A percentile compares a stretch with the other conserved stretches of the same genome.
phyloP scores from a whole-genome alignment of 2,113 vertebrate species.

The Amphiprion ocellaris region DNA sequence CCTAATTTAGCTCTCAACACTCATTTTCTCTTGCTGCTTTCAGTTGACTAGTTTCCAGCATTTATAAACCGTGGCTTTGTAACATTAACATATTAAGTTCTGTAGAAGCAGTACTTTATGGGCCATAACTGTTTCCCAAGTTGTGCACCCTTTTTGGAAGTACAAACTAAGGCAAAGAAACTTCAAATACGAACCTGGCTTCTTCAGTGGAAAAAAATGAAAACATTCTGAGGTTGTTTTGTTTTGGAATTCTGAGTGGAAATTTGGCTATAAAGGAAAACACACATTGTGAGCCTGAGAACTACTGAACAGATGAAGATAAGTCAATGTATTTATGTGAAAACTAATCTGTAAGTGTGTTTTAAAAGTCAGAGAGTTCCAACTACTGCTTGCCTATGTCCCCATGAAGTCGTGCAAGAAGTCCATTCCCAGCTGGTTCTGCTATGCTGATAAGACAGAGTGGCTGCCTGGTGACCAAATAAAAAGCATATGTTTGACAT shows the following conservation, averaged over 20 bases:
- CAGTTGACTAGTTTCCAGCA: not conserved
- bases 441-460: constrained; percentile 67
- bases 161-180: not conserved
- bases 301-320: constrained; percentile 13
- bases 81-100: not conserved
- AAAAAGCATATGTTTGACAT: constrained; percentile 78
- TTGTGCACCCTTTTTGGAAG: not conserved
- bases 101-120: not conserved
- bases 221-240: not conserved
- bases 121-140: not conserved
- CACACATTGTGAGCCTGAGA: not conserved
- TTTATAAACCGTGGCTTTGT: not conserved
- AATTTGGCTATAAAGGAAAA: not conserved
- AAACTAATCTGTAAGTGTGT: constrained; percentile 2
- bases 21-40: not conserved
- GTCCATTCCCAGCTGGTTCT: constrained; percentile 70
- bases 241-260: not conserved
- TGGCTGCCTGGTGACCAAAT: constrained; percentile 71
- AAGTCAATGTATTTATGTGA: not conserved
- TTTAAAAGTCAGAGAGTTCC: constrained; percentile 34
- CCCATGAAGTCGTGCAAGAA: constrained; percentile 43
- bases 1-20: too few relatives aligned
- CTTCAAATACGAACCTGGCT: not conserved
- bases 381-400: constrained; percentile 17
- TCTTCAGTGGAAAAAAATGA: not conserved